Evolutionary conservation across 2,888 invertebrate genomes (phyloP).

Genomic region (Plebejus melissa): DNA sequence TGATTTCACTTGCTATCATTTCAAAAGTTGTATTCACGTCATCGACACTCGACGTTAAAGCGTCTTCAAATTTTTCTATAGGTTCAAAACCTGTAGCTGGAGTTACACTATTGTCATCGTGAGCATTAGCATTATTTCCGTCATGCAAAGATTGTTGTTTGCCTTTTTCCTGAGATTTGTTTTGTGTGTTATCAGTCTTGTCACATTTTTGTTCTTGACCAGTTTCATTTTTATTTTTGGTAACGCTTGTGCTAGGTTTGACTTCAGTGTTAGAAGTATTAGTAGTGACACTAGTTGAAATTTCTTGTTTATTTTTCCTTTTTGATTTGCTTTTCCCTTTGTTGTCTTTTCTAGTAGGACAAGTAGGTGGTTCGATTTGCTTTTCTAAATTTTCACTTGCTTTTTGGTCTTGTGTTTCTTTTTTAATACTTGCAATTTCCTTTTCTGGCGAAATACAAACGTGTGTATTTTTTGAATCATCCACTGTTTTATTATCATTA

Average conservation of each 20-base stretch:
- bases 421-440: neutral
- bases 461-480: neutral
- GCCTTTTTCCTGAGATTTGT: constrained; percentile 48
- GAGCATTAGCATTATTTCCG: constrained; percentile 30
- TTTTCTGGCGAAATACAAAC: constrained; percentile 14
- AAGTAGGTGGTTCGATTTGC: constrained; percentile 43
- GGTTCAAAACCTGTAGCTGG: constrained; percentile 49
- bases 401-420: constrained; percentile 17
- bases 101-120: constrained; percentile 30
- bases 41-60: constrained; percentile 63
- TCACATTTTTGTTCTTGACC: constrained; percentile 46
- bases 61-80: constrained; percentile 70
- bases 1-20: constrained; percentile 58
- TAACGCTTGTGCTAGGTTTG: constrained; percentile 36
- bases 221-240: constrained; percentile 35
- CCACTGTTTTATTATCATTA: neutral
- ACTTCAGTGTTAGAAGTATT: constrained; percentile 31
- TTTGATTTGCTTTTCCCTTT: constrained; percentile 64
- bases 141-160: constrained; percentile 49
- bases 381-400: constrained; percentile 15
- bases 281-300: constrained; percentile 33
- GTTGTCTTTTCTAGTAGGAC: constrained; percentile 57
- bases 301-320: constrained; percentile 59
- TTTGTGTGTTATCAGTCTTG: constrained; percentile 44
- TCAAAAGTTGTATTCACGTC: constrained; percentile 68